Base-by-base conservation (phyloP, 2,113 vertebrate species). In the Pterocles burchelli region DNA sequence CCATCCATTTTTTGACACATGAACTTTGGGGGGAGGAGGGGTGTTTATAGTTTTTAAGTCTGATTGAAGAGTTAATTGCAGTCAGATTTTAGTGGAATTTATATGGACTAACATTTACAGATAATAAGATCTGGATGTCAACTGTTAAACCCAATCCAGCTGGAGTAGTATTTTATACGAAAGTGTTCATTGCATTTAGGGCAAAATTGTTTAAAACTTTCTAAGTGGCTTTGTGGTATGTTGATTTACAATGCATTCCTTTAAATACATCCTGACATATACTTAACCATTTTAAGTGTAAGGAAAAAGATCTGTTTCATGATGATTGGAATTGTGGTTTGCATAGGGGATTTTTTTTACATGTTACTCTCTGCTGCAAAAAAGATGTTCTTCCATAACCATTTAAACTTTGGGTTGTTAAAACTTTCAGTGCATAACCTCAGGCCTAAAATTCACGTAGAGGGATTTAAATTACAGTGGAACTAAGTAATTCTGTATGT, bases 191-290 rank as follows among this genome's bases (percentile, higher is more conserved):
- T 96, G 85, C 81, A 31, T 94, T 89, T 91, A 91, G 84, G 77
- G 74, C 80, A 85, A 83, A 94, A 94, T 90, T 92, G 68, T 94
- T 96, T 66, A 66, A 93, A 96, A 75, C 55, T 97, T 96, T 95
- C 84, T 94, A 89, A 91, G 85, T 84, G 85, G 55, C 78, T 97
- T 94, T 90, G 36, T 24, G 95, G 72, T 85, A 81, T 92, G 58
- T 95, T 78, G 63, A 91, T 66, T 96, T 94, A 89, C 75, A 66
- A 77, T 95, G 77, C 96, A 97, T 98, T 97, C 96, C 96, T 97
- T 94, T 91, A 85, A 88, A 57, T 65, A 31, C 11, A 54, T 88
- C 94, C 74, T 96, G 67, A 92, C 57, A 43, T 93, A 33, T 68
- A 26, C 82, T 83, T 85, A 62, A 58, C 38, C 33, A 6, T 52